Evolutionary conservation across 2,888 invertebrate species (phyloP), one percentile per base, ranked within the genome.

Genomic region (Asteroscopus sphinx): DNA sequence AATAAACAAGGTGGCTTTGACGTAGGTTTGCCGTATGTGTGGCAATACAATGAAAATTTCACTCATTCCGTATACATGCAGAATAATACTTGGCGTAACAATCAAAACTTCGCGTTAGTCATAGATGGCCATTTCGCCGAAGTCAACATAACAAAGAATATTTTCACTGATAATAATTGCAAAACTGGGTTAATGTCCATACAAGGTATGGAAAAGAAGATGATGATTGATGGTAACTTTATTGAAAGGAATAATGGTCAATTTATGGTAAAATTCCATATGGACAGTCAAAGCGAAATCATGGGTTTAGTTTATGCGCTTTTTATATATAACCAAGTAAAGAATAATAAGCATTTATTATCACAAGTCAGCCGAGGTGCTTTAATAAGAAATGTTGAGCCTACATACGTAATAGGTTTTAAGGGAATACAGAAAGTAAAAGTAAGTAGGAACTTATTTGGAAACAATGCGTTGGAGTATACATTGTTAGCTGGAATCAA

Each of bases 151-250:
- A 97, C 97, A 0, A 96, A 96, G 52, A 99, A 98, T 85, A 92
- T 96, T 5, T 99, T 99, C 82, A 95, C 96, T 1, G 96, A 97
- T 55, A 99, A 99, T 82, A 92, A 93, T 30, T 99, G 99, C 78
- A 96, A 96, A 75, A 95, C 93, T 11, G 98, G 99, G 0, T 88
- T 99, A 26, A 94, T 99, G 11, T 95, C 97, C 0, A 94, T 99
- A 21, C 95, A 96, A 59, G 99, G 99, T 7, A 99, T 99, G 99
- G 99, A 99, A 87, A 99, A 99, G 90, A 97, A 97, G 77, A 95
- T 99, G 90, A 95, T 96, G 57, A 96, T 99, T 55, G 96, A 96
- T 77, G 95, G 96, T 37, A 99, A 99, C 87, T 92, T 95, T 45
- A 97, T 99, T 59, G 95, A 96, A 71, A 95, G 95, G 51, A 99